Evolutionary conservation across 2,113 vertebrate species (phyloP).

Genomic region (Pelvicachromis taeniatus): DNA sequence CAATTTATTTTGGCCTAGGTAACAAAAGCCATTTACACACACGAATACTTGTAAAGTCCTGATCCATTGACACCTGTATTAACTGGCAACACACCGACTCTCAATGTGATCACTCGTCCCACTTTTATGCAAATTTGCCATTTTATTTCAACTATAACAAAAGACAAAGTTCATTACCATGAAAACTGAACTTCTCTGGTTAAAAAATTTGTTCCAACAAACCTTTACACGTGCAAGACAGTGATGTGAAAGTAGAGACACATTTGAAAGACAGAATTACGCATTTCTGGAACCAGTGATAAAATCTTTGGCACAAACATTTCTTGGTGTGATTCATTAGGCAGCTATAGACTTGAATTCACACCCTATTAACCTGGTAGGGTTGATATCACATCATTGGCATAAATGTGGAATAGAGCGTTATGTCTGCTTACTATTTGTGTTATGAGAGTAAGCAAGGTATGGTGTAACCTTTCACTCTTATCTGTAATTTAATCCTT

Average conservation of each 20-base stretch:
- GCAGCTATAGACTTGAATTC: neutral
- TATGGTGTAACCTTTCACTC: neutral
- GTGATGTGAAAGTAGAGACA: neutral
- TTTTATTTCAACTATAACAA: neutral
- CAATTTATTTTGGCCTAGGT: neutral
- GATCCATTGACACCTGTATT: neutral
- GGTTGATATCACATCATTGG: neutral
- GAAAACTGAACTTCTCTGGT: neutral
- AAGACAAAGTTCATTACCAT: neutral
- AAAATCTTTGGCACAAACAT: neutral
- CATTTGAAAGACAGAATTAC: neutral
- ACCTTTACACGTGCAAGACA: neutral
- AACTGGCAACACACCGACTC: neutral
- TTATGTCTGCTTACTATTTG: neutral
- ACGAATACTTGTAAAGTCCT: neutral
- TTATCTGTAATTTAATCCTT: neutral
- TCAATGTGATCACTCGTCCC: neutral
- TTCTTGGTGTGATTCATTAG: neutral
- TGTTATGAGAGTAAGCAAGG: neutral
- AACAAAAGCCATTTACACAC: neutral
- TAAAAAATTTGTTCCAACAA: neutral
- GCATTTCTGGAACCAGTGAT: neutral
- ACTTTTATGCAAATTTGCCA: neutral
- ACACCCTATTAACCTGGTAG: neutral
- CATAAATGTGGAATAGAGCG: neutral